These are phyloP conservation scores for Amphilophus citrinellus DNA, from an alignment of 2,113 vertebrate species.

Conservation along the genomic window DNA sequence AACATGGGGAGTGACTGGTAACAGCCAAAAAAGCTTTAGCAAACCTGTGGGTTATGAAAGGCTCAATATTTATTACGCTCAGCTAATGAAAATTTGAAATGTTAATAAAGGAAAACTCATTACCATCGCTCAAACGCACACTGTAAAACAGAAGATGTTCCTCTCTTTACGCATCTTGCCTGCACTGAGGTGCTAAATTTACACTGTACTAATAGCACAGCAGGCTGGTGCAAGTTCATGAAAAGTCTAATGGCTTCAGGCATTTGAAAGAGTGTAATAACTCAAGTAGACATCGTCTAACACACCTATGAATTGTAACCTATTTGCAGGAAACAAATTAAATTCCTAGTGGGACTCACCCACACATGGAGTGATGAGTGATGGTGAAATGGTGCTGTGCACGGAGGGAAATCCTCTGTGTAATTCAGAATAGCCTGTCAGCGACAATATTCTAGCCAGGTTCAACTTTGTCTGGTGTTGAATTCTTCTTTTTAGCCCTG, in stretches of 20 bases:
- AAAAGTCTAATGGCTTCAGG: constrained; percentile 55
- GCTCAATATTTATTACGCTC: constrained; percentile 19
- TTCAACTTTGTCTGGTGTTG: background rate
- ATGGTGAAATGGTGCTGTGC: constrained; percentile 22
- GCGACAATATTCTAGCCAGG: constrained; percentile 11
- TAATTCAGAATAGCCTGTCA: constrained; percentile 42
- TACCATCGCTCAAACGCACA: constrained; percentile 12
- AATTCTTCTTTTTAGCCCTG: constrained; percentile 8
- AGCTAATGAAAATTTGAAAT: constrained; percentile 37
- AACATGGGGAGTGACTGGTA: constrained; percentile 9
- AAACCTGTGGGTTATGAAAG: constrained; percentile 13
- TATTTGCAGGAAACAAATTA: constrained; percentile 60
- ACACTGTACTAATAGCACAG: constrained; percentile 23
- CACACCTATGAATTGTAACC: constrained; percentile 61
- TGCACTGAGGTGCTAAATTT: constrained; percentile 40
- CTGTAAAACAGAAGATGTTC: constrained; percentile 22
- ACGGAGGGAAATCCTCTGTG: constrained; percentile 30
- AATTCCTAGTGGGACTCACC: constrained; percentile 49
- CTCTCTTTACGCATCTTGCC: background rate
- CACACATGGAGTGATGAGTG: constrained; percentile 52
- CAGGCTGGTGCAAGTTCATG: constrained; percentile 30
- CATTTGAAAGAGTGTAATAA: constrained; percentile 58
- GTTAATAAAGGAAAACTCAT: constrained; percentile 35
- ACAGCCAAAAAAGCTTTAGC: constrained; percentile 11
- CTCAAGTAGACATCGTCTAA: constrained; percentile 57